A percentile compares a stretch with the other conserved stretches of the same genome.
These are phyloP conservation scores for Cryptus viduatorius DNA, from an alignment of 2,888 invertebrate species.

Conservation along the genomic window DNA sequence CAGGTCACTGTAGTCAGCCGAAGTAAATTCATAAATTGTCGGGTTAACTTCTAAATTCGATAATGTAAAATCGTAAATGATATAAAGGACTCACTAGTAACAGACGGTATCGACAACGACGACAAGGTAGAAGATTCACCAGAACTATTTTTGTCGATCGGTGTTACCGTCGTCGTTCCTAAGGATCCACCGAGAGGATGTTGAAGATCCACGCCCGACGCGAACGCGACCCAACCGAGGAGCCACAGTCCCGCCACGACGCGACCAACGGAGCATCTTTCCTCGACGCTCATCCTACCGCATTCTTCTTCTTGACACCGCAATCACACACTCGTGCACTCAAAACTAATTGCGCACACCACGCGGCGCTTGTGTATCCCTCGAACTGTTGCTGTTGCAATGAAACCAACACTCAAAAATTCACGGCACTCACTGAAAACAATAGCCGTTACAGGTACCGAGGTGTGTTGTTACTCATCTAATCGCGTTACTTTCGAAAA, in stretches of 20 bases:
- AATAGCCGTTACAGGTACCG: not conserved
- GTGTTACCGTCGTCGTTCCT: constrained; percentile 20
- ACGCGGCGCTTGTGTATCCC: not conserved
- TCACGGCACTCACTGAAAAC: constrained; percentile 1
- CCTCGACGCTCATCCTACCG: constrained; percentile 80
- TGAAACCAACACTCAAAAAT: not conserved
- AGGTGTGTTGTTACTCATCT: not conserved
- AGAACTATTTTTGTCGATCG: constrained; percentile 11
- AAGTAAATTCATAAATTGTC: too few relatives aligned
- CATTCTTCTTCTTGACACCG: constrained; percentile 75
- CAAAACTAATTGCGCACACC: not conserved
- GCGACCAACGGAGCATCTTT: constrained; percentile 76
- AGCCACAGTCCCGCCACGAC: constrained; percentile 76
- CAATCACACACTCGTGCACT: constrained; percentile 40
- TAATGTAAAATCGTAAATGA: too few relatives aligned
- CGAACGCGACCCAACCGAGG: constrained; percentile 71
- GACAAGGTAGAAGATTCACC: constrained; percentile 14
- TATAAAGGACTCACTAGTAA: constrained; percentile 12
- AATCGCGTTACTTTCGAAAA: constrained; percentile 14
- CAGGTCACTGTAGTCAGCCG: too few relatives aligned
- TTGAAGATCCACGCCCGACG: constrained; percentile 66
- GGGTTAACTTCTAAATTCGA: too few relatives aligned
- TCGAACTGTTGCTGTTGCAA: not conserved
- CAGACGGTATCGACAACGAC: not conserved
- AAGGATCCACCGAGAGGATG: constrained; percentile 43